Evolutionary conservation across 2,113 vertebrate species (phyloP).

Genomic region (Calidris pugnax): DNA sequence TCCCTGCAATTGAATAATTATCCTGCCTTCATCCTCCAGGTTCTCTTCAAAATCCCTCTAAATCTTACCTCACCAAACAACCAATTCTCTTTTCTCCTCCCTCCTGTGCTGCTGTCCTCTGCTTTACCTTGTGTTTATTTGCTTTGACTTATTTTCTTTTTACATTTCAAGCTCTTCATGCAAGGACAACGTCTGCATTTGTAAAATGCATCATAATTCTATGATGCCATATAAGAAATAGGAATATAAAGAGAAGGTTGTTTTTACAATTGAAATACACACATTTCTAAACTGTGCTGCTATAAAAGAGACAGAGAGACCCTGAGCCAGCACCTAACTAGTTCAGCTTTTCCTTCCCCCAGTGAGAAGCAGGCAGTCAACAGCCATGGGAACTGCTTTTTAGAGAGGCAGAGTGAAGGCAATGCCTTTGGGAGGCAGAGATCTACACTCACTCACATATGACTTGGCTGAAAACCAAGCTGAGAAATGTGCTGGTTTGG

Average conservation of each 20-base stretch:
- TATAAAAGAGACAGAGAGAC: background rate
- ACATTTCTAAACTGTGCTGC: background rate
- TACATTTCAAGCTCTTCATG: background rate
- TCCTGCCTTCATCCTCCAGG: background rate
- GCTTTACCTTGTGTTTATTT: constrained; percentile 17
- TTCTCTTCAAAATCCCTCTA: constrained; percentile 7
- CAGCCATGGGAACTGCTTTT: background rate
- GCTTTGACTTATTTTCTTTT: background rate
- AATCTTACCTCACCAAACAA: background rate
- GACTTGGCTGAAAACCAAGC: constrained; percentile 13
- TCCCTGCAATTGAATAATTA: background rate
- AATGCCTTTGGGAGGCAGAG: background rate
- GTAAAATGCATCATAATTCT: constrained; percentile 1
- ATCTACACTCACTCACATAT: background rate
- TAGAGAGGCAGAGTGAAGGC: background rate
- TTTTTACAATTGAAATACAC: background rate
- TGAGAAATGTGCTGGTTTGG: background rate
- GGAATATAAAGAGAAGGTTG: background rate
- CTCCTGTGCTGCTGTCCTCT: background rate
- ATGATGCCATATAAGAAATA: background rate
- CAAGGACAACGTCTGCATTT: background rate
- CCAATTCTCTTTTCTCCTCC: background rate
- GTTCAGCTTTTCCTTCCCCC: background rate
- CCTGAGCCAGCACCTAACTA: background rate
- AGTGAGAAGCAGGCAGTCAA: background rate